Evolutionary conservation across 2,888 invertebrate genomes (phyloP).

Genomic region (Cryptus viduatorius): DNA sequence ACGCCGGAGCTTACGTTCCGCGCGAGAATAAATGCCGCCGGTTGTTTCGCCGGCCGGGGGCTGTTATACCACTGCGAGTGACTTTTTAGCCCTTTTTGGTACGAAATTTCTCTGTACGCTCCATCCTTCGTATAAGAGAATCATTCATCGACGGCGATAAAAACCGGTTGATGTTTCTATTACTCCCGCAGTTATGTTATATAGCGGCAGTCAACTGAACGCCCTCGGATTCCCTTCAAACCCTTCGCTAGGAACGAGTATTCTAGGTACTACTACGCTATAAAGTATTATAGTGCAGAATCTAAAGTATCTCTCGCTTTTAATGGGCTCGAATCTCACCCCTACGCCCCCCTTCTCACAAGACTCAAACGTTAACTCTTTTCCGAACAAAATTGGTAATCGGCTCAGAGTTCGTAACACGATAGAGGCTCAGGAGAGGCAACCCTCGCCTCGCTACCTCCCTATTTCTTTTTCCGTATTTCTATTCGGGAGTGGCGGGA

Average conservation of each 20-base stretch:
- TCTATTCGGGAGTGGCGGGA: not conserved
- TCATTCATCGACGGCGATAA: constrained; percentile 57
- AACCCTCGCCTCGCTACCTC: no score
- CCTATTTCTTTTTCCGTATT: no score
- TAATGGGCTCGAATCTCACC: constrained; percentile 33
- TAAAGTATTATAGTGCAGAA: not conserved
- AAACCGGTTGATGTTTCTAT: constrained; percentile 60
- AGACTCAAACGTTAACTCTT: constrained; percentile 23
- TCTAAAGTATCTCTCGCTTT: constrained; percentile 34
- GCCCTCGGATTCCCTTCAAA: constrained; percentile 8
- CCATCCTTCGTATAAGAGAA: constrained; percentile 18
- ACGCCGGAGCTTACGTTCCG: constrained; percentile 29
- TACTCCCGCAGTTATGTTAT: constrained; percentile 24
- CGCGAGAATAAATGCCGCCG: constrained; percentile 42
- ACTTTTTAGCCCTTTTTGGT: constrained; percentile 42
- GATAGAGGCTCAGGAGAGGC: not conserved
- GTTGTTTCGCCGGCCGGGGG: constrained; percentile 24
- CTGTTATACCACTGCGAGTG: constrained; percentile 21
- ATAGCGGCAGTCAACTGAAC: constrained; percentile 6
- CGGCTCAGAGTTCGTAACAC: constrained; percentile 45
- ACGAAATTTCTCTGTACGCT: not conserved
- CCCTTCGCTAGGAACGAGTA: constrained; percentile 12
- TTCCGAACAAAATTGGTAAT: constrained; percentile 43
- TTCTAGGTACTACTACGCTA: constrained; percentile 12
- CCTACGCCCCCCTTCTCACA: not conserved